phyloP scores from a whole-genome alignment of 2,113 vertebrate species.

The Azemiops feae region DNA sequence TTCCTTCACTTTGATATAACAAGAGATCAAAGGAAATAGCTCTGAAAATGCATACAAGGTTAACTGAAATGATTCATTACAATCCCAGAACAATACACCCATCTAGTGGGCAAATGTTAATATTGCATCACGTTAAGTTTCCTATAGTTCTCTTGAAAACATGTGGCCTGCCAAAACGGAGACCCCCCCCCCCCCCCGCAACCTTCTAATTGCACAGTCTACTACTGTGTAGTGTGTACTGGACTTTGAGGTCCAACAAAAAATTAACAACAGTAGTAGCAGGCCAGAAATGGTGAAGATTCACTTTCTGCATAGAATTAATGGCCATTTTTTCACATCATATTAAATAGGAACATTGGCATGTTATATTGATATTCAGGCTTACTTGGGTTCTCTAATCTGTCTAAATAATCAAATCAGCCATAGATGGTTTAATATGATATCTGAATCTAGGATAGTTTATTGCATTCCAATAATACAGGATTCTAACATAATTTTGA shows the following conservation, averaged over 20 bases:
- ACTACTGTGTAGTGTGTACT: not conserved
- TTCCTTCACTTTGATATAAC: not conserved
- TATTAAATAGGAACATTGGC: not conserved
- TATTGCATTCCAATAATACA: not conserved
- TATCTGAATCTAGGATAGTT: not conserved
- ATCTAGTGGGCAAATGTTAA: constrained; percentile 56
- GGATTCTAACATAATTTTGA: not conserved
- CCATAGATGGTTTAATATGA: not conserved
- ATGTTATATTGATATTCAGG: not conserved
- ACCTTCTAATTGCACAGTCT: not conserved
- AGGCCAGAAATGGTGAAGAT: not conserved
- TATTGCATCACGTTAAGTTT: constrained; percentile 31
- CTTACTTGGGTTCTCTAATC: not conserved
- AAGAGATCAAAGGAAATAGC: not conserved
- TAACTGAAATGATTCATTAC: constrained; percentile 21
- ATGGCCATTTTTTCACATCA: not conserved
- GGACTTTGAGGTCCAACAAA: not conserved
- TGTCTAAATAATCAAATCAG: not conserved
- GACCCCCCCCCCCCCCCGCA: not conserved
- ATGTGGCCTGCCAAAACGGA: not conserved
- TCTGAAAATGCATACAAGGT: constrained; percentile 11
- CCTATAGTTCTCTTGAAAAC: not conserved
- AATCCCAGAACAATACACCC: constrained; percentile 50
- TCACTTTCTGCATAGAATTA: not conserved
- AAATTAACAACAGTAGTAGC: not conserved